These are phyloP conservation scores for Sylvia borin DNA, from an alignment of 2,797 vertebrate species.

Conservation along the genomic window DNA sequence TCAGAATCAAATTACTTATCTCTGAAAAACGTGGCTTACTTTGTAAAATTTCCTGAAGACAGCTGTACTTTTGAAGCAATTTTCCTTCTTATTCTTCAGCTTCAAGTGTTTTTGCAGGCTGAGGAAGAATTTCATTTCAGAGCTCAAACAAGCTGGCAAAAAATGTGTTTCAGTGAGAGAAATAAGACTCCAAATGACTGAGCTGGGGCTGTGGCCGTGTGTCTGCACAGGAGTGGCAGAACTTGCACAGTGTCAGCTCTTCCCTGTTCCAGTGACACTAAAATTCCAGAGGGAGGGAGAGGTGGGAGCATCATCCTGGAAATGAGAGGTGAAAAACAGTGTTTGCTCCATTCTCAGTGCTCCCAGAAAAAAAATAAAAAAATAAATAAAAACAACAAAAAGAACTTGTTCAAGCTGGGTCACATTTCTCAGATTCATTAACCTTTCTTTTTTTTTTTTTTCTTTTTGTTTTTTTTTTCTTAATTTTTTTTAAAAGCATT, in stretches of 20 bases:
- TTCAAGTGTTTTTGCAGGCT: constrained; percentile 9
- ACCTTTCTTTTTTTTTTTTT: neutral
- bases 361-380: neutral
- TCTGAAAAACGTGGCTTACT: neutral
- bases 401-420: neutral
- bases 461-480: neutral
- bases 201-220: neutral
- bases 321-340: neutral
- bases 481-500: neutral
- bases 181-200: neutral
- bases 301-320: neutral
- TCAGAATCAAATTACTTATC: constrained; percentile 30
- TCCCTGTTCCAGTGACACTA: neutral
- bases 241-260: neutral
- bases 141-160: constrained; percentile 10
- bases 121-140: constrained; percentile 4
- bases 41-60: constrained; percentile 19
- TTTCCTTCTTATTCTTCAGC: constrained; percentile 10
- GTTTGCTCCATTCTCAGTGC: neutral
- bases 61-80: constrained; percentile 30
- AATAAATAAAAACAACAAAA: too few relatives aligned
- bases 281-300: neutral
- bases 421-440: neutral
- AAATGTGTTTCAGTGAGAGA: neutral
- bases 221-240: neutral